These are phyloP conservation scores for Sarcophaga peregrina DNA, from an alignment of 1,140 invertebrate species.

Conservation along the genomic window DNA sequence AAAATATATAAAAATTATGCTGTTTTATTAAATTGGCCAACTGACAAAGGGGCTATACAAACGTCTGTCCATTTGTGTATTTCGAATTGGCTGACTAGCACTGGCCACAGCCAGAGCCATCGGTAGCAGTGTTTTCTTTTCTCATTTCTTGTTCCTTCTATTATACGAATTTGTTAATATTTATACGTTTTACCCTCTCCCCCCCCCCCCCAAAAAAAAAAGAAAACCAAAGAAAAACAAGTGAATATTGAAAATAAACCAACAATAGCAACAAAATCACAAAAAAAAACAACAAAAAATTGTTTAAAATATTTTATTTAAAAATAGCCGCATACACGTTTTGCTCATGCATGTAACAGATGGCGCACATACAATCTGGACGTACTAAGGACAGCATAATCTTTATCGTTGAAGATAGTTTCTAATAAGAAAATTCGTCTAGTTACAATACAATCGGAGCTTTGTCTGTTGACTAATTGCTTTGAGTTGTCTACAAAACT, in stretches of 20 bases:
- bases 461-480: too few species aligned
- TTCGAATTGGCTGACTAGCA: not conserved
- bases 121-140: not conserved
- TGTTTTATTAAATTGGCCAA: not conserved
- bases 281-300: slow-evolving; percentile 4
- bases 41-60: not conserved
- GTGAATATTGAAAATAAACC: not conserved
- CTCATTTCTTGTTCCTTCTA: too few species aligned
- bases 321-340: slow-evolving; percentile 32
- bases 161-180: not conserved
- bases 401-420: too few species aligned
- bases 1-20: slow-evolving; percentile 7
- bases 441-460: too few species aligned
- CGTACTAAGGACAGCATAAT: too few species aligned
- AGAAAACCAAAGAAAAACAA: not conserved
- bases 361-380: not conserved
- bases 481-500: too few species aligned
- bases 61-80: not conserved
- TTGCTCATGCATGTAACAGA: not conserved
- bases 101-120: not conserved
- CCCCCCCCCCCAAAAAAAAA: too few species aligned
- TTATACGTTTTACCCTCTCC: not conserved
- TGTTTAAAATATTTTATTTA: slow-evolving; percentile 20
- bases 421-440: too few species aligned
- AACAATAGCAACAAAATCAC: not conserved